A percentile compares a stretch with the other conserved stretches of the same genome.
phyloP scores from a whole-genome alignment of 2,113 vertebrate species.

The Galbula dea region DNA sequence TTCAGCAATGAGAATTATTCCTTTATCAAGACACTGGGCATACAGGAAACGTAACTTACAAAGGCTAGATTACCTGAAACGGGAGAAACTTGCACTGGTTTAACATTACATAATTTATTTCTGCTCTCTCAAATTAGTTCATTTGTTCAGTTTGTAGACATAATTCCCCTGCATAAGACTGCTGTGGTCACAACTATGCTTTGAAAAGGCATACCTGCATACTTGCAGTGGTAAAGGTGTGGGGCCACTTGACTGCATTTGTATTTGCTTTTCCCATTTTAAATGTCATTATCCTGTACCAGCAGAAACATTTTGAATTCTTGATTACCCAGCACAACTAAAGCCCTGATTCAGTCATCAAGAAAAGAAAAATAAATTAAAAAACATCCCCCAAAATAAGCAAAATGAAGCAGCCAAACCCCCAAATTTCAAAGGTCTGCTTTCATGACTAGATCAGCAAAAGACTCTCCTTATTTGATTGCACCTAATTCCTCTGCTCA shows the following conservation, averaged over 20 bases:
- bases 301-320: not conserved
- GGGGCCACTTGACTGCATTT: not conserved
- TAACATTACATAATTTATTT: not conserved
- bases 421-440: not conserved
- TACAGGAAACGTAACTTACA: not conserved
- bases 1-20: not conserved
- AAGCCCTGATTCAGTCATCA: not conserved
- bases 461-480: not conserved
- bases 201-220: not conserved
- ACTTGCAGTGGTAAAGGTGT: not conserved
- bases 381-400: not conserved
- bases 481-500: not conserved
- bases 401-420: not conserved
- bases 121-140: not conserved
- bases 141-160: not conserved
- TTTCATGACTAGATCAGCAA: not conserved
- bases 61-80: not conserved
- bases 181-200: not conserved
- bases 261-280: not conserved
- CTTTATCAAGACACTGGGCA: not conserved
- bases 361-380: not conserved
- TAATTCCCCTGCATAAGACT: not conserved
- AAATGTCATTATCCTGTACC: not conserved
- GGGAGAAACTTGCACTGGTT: not conserved
- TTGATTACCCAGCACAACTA: not conserved